Base-by-base conservation (phyloP, 2,888 invertebrate species). In the Osedax frankpressi region DNA sequence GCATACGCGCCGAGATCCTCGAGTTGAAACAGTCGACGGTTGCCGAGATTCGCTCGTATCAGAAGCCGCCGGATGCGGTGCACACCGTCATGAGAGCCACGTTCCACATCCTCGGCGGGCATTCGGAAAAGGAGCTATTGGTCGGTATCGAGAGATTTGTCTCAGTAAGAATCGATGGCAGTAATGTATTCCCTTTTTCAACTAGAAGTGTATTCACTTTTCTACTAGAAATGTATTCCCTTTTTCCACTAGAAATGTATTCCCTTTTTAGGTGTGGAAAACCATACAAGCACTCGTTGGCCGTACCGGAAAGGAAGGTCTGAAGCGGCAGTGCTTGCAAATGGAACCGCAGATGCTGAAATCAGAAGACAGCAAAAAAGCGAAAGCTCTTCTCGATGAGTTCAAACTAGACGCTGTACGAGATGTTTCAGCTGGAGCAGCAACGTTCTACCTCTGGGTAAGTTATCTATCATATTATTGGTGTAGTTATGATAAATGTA, bases 391-490 rank as follows among this genome's bases (percentile, higher is more conserved):
- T 26, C 75, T 82, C 59, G 76, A 76, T 19, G 77, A 77, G 28
- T 76, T 79, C 68, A 77, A 79, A 3, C 75, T 82, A 69, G 81
- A 82, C 29, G 80, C 81, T 26, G 79, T 82, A 19, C 75, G 80
- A 3, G 79, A 79, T 24, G 79, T 80, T 28, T 81, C 82, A 70
- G 79, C 80, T 26, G 83, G 82, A 24, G 82, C 82, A 24, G 82
- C 83, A 6, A 81, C 83, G 6, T 82, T 83, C 77, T 82, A 79
- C 75, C 76, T 79, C 3, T 82, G 83, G 83, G 83, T 82, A 75
- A 76, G 81, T 78, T 1, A 3, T 2, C 3, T 72, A 6, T 67
- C 11, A 6, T 11, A n/a, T n/a, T n/a, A n/a, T n/a, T n/a, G n/a
- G n/a, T n/a, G n/a, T n/a, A n/a, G n/a, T 19, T 59, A 19, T 19